Evolutionary conservation across 1,140 invertebrate species (phyloP), one percentile per base, ranked within the genome.

Genomic region (Ceratina australensis): DNA sequence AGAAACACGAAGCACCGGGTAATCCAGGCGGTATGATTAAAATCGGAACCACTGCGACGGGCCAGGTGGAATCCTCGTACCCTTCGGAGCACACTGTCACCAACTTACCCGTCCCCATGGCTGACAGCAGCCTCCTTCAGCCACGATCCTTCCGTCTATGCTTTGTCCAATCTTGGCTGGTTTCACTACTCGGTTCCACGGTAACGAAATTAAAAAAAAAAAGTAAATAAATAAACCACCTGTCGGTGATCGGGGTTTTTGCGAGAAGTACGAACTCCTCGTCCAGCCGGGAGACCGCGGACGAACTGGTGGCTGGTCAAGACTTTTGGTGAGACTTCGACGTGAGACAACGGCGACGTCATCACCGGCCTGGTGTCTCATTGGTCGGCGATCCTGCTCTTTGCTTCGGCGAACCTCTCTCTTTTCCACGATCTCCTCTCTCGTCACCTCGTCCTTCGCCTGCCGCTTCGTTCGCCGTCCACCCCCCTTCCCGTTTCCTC

Each of bases 31-130:
- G 33, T 42, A 42, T 52, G 15, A 28, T 79, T 49, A 42, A n/a
- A 69, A 52, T 74, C 18, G 71, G 18, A 47, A 12, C 13, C 13
- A 26, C 61, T 16, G 26, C 20, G 47, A 47, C 12, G 63, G 15
- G 52, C 24, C 28, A 60, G 15, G 50, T 50, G 20, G 67, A 80
- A 16, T 5, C 24, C 54, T 54, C 61, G 54, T 13, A 52, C 69
- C 24, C 69, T 16, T 15, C 33, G 59, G 56, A 66, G 20, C 65
- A 60, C 57, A 79, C 72, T 20, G 59, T 79, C 22, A 24, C 61
- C 49, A 72, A 91, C 91, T 92, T 91, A 91, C 91, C 91, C 89
- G 90, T 91, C 85, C 89, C 90, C 90, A 91, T 92, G 89, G 90
- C 90, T 87, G 89, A 86, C 82, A 82, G 82, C 84, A 88, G 85